Percentiles rank a stretch among this genome's conserved stretches.
phyloP scores from a whole-genome alignment of 2,113 vertebrate genomes.

The Pelmatolapia mariae region DNA sequence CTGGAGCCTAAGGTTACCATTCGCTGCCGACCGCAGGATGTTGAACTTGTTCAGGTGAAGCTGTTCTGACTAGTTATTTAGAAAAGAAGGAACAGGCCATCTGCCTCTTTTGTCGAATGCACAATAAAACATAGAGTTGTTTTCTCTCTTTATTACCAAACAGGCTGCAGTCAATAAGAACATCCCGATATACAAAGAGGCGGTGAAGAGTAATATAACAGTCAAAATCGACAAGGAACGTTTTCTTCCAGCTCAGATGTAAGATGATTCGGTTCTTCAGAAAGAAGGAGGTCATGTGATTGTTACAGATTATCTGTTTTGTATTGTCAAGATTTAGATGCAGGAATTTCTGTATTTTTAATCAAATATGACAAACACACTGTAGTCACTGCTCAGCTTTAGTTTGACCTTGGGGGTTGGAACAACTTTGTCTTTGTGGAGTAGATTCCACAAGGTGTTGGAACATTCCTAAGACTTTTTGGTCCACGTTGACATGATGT shows the following conservation, averaged over 20 bases:
- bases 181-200: constrained; percentile 83
- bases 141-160: neutral
- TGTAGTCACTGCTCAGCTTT: neutral
- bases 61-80: neutral
- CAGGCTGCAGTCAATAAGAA: constrained; percentile 84
- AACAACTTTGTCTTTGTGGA: neutral
- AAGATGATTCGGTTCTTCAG: constrained; percentile 32
- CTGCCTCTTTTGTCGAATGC: neutral
- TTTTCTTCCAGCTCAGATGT: constrained; percentile 86
- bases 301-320: neutral
- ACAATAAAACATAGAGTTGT: neutral
- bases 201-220: constrained; percentile 80
- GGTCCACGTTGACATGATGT: neutral
- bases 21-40: constrained; percentile 86
- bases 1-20: constrained; percentile 83
- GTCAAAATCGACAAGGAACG: constrained; percentile 82
- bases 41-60: constrained; percentile 85
- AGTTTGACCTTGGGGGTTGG: neutral
- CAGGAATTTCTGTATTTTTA: neutral
- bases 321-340: neutral
- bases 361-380: neutral
- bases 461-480: neutral
- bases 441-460: neutral
- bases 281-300: too few relatives aligned
- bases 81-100: neutral